Base-by-base conservation (phyloP, 1,140 invertebrate genomes). In the Bombus vancouverensis region DNA sequence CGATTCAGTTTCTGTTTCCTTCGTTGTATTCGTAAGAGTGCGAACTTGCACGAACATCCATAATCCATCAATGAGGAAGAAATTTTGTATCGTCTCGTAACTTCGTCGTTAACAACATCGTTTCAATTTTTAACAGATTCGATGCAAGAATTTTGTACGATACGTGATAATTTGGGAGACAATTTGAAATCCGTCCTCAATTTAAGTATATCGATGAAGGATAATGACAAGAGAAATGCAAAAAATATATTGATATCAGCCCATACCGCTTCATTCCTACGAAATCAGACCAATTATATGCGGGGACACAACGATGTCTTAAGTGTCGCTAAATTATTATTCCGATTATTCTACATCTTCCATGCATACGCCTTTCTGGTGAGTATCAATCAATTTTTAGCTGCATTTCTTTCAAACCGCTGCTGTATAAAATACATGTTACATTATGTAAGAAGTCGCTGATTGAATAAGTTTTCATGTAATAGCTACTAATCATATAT, bases 291-390 rank as follows among this genome's bases (percentile, higher is more conserved):
- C 12, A 62, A 1, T n/a, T 62, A 12, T 59, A 0, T 12, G 28
- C 9, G 10, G 10, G 57, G 0, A 28, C 10, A 3, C 25, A 59
- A 59, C 3, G 10, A 59, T 59, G 12, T 59, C 1, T 59, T 59
- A n/a, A 12, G 12, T n/a, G 0, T 62, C 0, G 28, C 59, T 12
- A 62, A 62, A n/a, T 62, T 62, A 62, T 12, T 62, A 25, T n/a
- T 25, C 12, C 28, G 59, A 10, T 62, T 62, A n/a, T 62, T 25
- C 9, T 62, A 62, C 12, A 62, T 62, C 3, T 62, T 12, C 10
- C 0, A 62, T 12, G 0, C 0, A 28, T 3, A n/a, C 4, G 10
- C 0, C 3, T 28, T 1, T n/a, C 0, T 4, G 0, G 59, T 62
- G 28, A 62, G 28, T 62, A n/a, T 4, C 3, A 1, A 62, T 1